Base-by-base conservation (phyloP, 1,140 invertebrate species). In the Archivesica marissinica region DNA sequence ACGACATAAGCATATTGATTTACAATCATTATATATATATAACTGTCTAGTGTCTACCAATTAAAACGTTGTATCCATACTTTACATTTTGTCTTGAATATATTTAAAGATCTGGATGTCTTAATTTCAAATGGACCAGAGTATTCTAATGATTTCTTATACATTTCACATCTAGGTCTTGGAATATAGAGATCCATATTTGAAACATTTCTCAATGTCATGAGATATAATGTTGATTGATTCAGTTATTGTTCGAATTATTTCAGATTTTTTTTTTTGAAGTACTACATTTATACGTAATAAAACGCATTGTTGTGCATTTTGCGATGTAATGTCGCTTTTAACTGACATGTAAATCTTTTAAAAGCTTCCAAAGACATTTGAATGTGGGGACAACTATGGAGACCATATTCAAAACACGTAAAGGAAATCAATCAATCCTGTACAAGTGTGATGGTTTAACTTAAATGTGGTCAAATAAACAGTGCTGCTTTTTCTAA, bases 321-420 rank as follows among this genome's bases (percentile, higher is more conserved):
- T 35, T 20, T 9, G 9, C 23, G 28, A 64, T 64, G 30, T 64
- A n/a, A n/a, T n/a, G n/a, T n/a, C n/a, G n/a, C n/a, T n/a, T n/a
- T 64, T 64, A 64, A 25, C 25, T 33, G 30, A 30, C 9, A 35
- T 7, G 59, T 64, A 64, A 64, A 64, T 64, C 59, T 64, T 35
- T 64, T 64, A 64, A 64, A 64, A 64, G 59, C 59, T 64, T 33
- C 38, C 30, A 4, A 35, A 64, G 59, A 33, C 59, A 64, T 64
- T 64, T 64, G 30, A 64, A 64, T 35, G 59, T 64, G 59, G 33
- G 38, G 38, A 64, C 38, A 20, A 64, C 33, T 35, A 33, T 64
- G 59, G 33, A 64, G 38, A 64, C 38, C 59, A 64, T 33, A 25
- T 64, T 13, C 13, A 64, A 25, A 35, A 35, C 33, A 33, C 30